Base-by-base conservation (phyloP, 2,113 vertebrate genomes). In the Antennarius striatus region DNA sequence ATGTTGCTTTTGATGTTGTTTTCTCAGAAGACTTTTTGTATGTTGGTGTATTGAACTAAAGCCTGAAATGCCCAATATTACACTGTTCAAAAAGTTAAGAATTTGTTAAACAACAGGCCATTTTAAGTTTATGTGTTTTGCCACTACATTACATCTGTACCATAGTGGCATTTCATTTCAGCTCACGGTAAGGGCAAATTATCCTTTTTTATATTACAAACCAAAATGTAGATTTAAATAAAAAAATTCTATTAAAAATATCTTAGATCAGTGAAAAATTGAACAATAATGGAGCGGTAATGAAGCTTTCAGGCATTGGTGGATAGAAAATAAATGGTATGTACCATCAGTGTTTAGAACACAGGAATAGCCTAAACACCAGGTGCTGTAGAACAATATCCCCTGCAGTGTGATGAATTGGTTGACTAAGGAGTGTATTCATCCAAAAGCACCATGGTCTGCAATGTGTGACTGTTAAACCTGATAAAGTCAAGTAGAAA, bases 391-490 rank as follows among this genome's bases (percentile, higher is more conserved):
- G 84, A 91, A 91, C 91, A 91, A 91, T 91, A 91, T 91, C 91
- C 92, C 92, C 92, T 88, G 91, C 90, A 84, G 92, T 86, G 90
- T 93, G 91, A 93, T 92, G 90, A 92, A 93, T 93, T 89, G 91
- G 88, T 91, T 82, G 84, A 91, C 90, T 92, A 92, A 92, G 92
- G 91, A 90, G 90, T 89, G 89, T 90, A 90, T 91, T 92, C 91
- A 91, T 92, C 91, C 90, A 90, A 92, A 90, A 89, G 72, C 82
- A 86, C 82, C 80, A 63, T 80, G 90, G 82, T 88, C 85, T 88
- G 89, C 90, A 90, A 80, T 85, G 71, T 81, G 79, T 83, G 79
- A 89, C 82, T 72, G 81, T 84, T 83, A 74, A 85, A 83, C 63
- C 82, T 88, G 87, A 88, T 82, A 82, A 77, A 83, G 70, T 86